A percentile compares a stretch with the other conserved stretches of the same genome.
phyloP scores from a whole-genome alignment of 64 coral and sea anemone genomes.

The Stichodactyla helianthus region DNA sequence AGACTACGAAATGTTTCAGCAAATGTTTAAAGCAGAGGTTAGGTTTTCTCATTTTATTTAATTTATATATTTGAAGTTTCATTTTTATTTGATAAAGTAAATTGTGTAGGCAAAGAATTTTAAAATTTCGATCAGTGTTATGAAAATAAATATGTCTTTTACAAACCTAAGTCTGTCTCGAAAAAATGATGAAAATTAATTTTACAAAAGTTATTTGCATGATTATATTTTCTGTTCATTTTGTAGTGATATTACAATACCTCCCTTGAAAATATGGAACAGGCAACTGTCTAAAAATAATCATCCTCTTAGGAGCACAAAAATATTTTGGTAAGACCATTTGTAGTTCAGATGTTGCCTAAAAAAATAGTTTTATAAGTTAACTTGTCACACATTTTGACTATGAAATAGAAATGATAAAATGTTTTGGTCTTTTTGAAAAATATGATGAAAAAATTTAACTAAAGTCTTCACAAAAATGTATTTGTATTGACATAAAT shows the following conservation, averaged over 20 bases:
- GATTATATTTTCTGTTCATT: slow-evolving; percentile 12
- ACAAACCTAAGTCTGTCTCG: slow-evolving; percentile 27
- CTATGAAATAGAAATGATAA: slow-evolving; percentile 9
- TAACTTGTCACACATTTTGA: neutral
- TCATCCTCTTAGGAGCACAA: neutral
- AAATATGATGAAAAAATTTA: slow-evolving; percentile 8
- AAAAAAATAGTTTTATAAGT: slow-evolving; percentile 12
- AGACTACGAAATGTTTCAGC: neutral
- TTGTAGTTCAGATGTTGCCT: neutral
- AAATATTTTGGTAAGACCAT: neutral
- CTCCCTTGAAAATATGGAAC: neutral
- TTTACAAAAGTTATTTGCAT: slow-evolving; percentile 25
- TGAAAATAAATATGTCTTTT: slow-evolving; percentile 32
- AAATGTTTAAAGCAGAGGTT: neutral
- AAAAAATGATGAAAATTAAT: slow-evolving; percentile 30
- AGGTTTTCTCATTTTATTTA: neutral
- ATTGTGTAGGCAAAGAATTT: slow-evolving; percentile 24
- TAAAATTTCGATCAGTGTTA: slow-evolving; percentile 13
- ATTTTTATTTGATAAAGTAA: slow-evolving; percentile 13
- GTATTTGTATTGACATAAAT: neutral
- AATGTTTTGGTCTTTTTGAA: neutral
- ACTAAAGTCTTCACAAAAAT: slow-evolving; percentile 6
- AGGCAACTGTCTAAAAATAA: neutral
- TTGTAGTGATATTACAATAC: slow-evolving; percentile 2
- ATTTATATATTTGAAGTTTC: neutral